Evolutionary conservation across 2,113 vertebrate species (phyloP).

Genomic region (Clarias magur): DNA sequence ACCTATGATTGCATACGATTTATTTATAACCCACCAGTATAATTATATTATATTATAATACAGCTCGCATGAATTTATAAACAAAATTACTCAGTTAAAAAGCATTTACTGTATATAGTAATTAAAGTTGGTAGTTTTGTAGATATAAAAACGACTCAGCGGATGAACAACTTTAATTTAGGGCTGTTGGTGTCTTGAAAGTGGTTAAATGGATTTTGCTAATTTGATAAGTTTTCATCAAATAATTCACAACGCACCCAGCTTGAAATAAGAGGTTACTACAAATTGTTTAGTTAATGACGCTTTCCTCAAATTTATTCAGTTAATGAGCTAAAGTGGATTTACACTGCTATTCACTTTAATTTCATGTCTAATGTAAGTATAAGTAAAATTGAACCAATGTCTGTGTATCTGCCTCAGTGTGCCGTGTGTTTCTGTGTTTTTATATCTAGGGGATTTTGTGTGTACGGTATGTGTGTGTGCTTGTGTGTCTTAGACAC

Average conservation of each 20-base stretch:
- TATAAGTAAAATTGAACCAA: neutral
- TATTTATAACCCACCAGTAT: neutral
- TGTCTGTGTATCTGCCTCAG: neutral
- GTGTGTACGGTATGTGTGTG: constrained; percentile 13
- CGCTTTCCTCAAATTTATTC: neutral
- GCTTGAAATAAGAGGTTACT: neutral
- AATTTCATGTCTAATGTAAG: neutral
- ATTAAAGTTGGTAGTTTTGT: neutral
- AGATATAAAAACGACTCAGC: neutral
- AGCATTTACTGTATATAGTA: neutral
- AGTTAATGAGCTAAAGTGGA: neutral
- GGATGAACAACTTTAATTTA: neutral
- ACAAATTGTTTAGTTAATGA: neutral
- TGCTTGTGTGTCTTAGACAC: neutral
- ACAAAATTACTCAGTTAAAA: neutral
- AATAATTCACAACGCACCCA: neutral
- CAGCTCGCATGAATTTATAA: neutral
- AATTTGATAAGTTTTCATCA: neutral
- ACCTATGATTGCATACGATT: neutral
- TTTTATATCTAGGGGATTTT: neutral
- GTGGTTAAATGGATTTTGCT: neutral
- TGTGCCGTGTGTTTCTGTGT: neutral
- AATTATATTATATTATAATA: neutral
- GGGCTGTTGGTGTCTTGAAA: neutral
- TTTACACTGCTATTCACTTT: neutral